These are phyloP conservation scores for Cataglyphis livida DNA, from an alignment of 2,888 invertebrate genomes.

Conservation along the genomic window DNA sequence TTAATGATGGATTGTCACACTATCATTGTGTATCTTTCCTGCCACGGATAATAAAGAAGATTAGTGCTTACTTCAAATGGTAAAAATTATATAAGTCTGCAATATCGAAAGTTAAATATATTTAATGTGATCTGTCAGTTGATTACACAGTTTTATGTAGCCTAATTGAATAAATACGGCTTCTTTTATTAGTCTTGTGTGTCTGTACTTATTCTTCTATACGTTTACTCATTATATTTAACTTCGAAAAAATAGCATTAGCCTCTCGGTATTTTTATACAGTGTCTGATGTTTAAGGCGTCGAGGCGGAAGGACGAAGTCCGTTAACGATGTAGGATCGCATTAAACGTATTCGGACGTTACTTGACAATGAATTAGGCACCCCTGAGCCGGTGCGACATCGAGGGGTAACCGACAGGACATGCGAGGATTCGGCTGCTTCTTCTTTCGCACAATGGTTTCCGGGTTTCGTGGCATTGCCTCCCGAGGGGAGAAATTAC, in stretches of 20 bases:
- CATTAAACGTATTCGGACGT: conserved; percentile 70
- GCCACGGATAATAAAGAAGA: neutral
- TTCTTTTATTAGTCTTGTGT: neutral
- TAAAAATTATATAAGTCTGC: neutral
- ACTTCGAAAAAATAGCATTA: neutral
- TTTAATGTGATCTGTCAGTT: neutral
- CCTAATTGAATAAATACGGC: neutral
- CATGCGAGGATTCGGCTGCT: conserved; percentile 77
- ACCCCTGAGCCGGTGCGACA: conserved; percentile 67
- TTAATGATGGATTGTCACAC: neutral
- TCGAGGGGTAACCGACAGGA: conserved; percentile 69
- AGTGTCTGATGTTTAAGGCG: conserved; percentile 59
- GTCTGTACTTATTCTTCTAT: neutral
- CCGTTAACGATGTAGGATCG: conserved; percentile 68
- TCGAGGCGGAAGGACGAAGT: conserved; percentile 65
- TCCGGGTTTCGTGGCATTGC: conserved; percentile 72
- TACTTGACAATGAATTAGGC: conserved; percentile 78
- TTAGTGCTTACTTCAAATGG: neutral
- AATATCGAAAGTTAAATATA: neutral
- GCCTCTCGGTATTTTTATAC: neutral
- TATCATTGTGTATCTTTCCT: neutral
- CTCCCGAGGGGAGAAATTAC: conserved; percentile 80
- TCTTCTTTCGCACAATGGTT: conserved; percentile 74
- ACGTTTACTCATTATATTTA: neutral
- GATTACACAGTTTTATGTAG: neutral